Conservation (phyloP, 2,113 vertebrate species). For the Odocoileus hemionus region DNA sequence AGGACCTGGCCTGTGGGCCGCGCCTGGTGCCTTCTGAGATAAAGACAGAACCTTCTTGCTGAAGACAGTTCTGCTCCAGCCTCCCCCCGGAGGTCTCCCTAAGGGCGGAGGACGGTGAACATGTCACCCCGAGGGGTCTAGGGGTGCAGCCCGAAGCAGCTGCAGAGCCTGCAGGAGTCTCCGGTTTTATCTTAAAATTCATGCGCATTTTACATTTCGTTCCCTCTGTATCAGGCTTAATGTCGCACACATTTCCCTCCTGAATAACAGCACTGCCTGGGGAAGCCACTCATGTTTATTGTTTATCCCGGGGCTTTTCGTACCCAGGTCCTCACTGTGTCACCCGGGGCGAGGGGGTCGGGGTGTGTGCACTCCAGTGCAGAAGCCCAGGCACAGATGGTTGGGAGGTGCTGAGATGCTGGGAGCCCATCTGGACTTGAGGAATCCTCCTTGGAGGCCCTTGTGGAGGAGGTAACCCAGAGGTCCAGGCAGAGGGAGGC, state of each 20-base stretch:
- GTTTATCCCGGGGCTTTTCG: constrained; percentile 55
- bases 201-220: constrained; percentile 57
- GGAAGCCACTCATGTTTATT: constrained; percentile 18
- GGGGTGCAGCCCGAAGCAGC: constrained; percentile 39
- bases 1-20: background rate
- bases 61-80: background rate
- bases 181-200: constrained; percentile 60
- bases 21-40: background rate
- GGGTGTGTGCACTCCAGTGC: accelerated
- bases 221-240: background rate
- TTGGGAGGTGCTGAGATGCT: background rate
- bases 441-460: background rate
- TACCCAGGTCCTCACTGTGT: background rate
- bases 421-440: background rate
- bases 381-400: background rate
- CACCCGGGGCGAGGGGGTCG: background rate
- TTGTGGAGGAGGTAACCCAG: background rate
- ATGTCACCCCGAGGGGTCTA: constrained; percentile 48
- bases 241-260: background rate
- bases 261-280: background rate
- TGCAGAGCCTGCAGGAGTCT: constrained; percentile 28
- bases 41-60: constrained; percentile 31
- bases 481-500: background rate
- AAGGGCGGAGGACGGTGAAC: constrained; percentile 48
- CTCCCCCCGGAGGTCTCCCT: constrained; percentile 38